A percentile compares a stretch with the other conserved stretches of the same genome.
Conservation (phyloP, 30 jellyfish, hydroid and myxozoan genomes). For the Aurelia sp. region DNA sequence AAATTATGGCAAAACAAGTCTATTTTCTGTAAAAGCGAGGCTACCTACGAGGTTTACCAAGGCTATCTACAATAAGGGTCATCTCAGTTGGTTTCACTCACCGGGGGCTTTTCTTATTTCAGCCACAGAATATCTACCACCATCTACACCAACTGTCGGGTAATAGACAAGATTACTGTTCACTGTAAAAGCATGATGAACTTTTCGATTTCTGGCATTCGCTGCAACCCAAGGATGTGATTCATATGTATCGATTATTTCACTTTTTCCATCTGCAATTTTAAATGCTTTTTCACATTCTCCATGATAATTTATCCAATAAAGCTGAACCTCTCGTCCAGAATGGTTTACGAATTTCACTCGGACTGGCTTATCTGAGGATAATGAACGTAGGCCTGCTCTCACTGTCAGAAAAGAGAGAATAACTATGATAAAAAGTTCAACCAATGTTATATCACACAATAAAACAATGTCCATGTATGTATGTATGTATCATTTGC, state of each 20-base stretch:
- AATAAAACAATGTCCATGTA: too few species aligned
- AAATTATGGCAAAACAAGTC: too few species aligned
- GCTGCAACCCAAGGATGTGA: constrained; percentile 99
- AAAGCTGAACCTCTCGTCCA: constrained; percentile 97
- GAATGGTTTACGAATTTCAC: constrained; percentile 96
- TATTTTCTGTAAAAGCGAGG: too few species aligned
- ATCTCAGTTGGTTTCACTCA: background rate
- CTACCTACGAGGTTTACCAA: too few species aligned
- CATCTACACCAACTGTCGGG: constrained; percentile 87
- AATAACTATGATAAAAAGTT: background rate
- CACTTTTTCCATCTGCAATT: constrained; percentile 89
- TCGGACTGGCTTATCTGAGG: constrained; percentile 92
- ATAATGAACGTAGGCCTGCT: constrained; percentile 94
- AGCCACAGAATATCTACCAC: constrained; percentile 90
- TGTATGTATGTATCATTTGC: too few species aligned
- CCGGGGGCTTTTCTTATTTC: constrained; percentile 90
- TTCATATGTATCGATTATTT: constrained; percentile 91
- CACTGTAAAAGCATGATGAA: constrained; percentile 92
- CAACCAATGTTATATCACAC: too few species aligned
- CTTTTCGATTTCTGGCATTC: constrained; percentile 93
- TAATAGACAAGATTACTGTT: constrained; percentile 85
- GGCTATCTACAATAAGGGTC: too few species aligned
- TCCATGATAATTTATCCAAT: constrained; percentile 93
- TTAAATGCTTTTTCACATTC: constrained; percentile 98
- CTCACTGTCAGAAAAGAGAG: constrained; percentile 52